phyloP scores from a whole-genome alignment of 1,140 invertebrate species.

The Eumaeus atala region DNA sequence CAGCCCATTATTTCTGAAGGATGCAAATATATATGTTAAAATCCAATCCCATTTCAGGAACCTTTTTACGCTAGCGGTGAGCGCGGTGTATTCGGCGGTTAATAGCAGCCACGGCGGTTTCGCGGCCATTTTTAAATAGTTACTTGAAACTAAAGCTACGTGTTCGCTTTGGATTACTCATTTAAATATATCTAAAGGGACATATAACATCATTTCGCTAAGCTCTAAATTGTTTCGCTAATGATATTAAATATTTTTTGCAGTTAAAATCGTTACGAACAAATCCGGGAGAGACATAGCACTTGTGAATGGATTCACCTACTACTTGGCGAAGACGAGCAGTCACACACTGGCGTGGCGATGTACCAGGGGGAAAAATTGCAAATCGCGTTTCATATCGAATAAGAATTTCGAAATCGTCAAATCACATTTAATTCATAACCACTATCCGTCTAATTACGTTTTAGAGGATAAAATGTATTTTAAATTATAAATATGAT shows the following conservation, averaged over 20 bases:
- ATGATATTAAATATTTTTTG: slow-evolving; percentile 10
- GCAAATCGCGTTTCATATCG: slow-evolving; percentile 25
- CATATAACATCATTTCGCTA: too few species aligned
- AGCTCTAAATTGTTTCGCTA: too few species aligned
- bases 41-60: too few species aligned
- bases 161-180: too few species aligned
- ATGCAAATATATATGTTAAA: too few species aligned
- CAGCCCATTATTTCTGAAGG: too few species aligned
- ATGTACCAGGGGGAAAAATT: slow-evolving; percentile 27
- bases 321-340: slow-evolving; percentile 27
- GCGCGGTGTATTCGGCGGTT: too few species aligned
- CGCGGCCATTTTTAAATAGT: too few species aligned
- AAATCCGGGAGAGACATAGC: slow-evolving; percentile 27
- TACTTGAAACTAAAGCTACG: too few species aligned
- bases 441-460: slow-evolving; percentile 19
- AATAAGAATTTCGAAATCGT: slow-evolving; percentile 18
- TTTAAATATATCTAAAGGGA: too few species aligned
- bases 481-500: slow-evolving; percentile 11
- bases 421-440: slow-evolving; percentile 17
- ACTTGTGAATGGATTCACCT: slow-evolving; percentile 30
- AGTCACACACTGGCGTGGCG: slow-evolving; percentile 28
- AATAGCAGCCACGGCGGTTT: too few species aligned
- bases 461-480: slow-evolving; percentile 17
- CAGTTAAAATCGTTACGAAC: slow-evolving; percentile 24
- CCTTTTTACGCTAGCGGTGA: too few species aligned